phyloP scores from a whole-genome alignment of 2,888 invertebrate species.

The Mythimna vitellina region DNA sequence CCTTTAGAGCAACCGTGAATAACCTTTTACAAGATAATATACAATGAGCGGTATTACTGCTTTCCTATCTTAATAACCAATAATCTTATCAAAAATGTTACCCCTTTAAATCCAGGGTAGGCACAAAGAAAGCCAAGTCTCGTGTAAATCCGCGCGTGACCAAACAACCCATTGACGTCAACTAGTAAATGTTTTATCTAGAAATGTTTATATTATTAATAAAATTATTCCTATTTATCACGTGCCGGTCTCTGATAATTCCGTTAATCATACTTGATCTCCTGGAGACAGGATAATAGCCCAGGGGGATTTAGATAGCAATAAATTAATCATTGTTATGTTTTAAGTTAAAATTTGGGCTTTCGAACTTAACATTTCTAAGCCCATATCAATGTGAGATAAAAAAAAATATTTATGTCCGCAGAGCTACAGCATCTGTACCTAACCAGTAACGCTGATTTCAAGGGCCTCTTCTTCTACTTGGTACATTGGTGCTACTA shows the following conservation, averaged over 20 bases:
- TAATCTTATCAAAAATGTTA: slow-evolving; percentile 37
- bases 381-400: not conserved
- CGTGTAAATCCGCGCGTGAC: slow-evolving; percentile 15
- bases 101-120: not conserved
- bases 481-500: not conserved
- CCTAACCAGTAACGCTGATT: not conserved
- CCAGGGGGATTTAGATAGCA: slow-evolving; percentile 10
- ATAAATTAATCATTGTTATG: not conserved
- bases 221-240: slow-evolving; percentile 41
- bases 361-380: slow-evolving; percentile 3
- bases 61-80: slow-evolving; percentile 23
- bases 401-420: not conserved
- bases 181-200: slow-evolving; percentile 48
- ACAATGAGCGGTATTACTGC: slow-evolving; percentile 1
- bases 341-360: not conserved
- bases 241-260: slow-evolving; percentile 29
- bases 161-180: slow-evolving; percentile 57
- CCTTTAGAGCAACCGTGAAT: not conserved
- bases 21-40: slow-evolving; percentile 2
- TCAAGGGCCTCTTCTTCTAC: not conserved
- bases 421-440: not conserved
- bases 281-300: slow-evolving; percentile 23
- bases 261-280: slow-evolving; percentile 40
- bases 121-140: slow-evolving; percentile 16
- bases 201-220: slow-evolving; percentile 55